Conservation (phyloP, 2,888 invertebrate genomes). For the Sarcophaga subvicina region DNA sequence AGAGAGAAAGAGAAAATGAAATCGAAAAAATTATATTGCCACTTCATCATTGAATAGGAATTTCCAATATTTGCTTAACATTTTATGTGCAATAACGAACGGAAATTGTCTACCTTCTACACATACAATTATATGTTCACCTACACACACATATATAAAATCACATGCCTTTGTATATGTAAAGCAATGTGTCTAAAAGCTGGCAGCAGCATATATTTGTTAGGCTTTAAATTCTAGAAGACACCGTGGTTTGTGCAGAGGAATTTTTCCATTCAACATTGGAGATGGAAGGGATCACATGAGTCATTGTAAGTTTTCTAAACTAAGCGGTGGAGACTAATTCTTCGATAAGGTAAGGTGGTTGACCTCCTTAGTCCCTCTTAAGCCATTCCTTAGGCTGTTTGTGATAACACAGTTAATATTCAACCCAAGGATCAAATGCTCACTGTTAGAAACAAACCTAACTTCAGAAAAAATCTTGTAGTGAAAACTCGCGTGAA, state of each 20-base stretch:
- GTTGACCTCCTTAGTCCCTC: no score
- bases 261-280: not conserved
- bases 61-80: conserved; percentile 68
- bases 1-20: conserved; percentile 1
- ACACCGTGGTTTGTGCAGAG: conserved; percentile 14
- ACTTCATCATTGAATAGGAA: conserved; percentile 68
- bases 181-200: not conserved
- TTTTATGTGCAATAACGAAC: conserved; percentile 68
- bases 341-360: no score
- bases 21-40: conserved; percentile 63
- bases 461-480: no score
- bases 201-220: conserved; percentile 29
- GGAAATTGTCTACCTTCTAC: conserved; percentile 67
- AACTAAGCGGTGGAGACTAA: no score
- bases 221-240: conserved; percentile 5
- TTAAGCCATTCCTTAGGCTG: no score
- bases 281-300: not conserved
- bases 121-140: conserved; percentile 18
- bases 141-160: conserved; percentile 1
- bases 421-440: no score
- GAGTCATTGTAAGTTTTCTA: no score
- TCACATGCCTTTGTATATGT: not conserved
- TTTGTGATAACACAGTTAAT: no score
- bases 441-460: rapidly evolving
- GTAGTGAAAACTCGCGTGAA: no score